phyloP scores from a whole-genome alignment of 23 tunicate species.

The Styela plicata region DNA sequence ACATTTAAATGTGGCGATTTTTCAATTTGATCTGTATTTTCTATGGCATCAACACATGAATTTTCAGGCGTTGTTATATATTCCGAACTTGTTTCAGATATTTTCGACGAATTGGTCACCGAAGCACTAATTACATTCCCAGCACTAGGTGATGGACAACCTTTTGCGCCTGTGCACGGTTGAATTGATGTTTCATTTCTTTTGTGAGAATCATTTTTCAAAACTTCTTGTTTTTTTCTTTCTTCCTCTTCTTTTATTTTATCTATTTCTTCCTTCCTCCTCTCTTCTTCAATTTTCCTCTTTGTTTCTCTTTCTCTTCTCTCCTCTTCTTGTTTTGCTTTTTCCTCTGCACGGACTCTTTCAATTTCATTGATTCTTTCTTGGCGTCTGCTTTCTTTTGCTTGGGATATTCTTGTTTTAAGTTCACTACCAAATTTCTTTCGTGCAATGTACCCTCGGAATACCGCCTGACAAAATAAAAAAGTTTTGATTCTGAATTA shows the following conservation, averaged over 20 bases:
- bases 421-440: background rate
- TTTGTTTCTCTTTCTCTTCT: background rate
- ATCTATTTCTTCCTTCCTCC: background rate
- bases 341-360: background rate
- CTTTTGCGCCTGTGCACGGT: no score
- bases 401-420: background rate
- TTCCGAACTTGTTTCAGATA: no score
- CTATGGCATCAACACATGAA: no score
- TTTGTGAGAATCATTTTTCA: no score
- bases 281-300: background rate
- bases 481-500: background rate
- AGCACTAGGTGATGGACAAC: no score
- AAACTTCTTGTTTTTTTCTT: no score
- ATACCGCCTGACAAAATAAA: background rate
- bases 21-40: no score
- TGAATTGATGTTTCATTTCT: no score
- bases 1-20: no score
- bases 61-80: no score
- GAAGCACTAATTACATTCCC: no score
- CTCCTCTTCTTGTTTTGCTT: slow-evolving; percentile 11
- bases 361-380: slow-evolving; percentile 2
- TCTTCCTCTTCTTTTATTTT: background rate
- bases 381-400: background rate
- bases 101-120: no score
- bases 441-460: slow-evolving; percentile 1